Percentiles rank a stretch among this genome's conserved stretches.
These are phyloP conservation scores for Sebastiscus tertius DNA, from an alignment of 2,797 vertebrate species.

Conservation along the genomic window DNA sequence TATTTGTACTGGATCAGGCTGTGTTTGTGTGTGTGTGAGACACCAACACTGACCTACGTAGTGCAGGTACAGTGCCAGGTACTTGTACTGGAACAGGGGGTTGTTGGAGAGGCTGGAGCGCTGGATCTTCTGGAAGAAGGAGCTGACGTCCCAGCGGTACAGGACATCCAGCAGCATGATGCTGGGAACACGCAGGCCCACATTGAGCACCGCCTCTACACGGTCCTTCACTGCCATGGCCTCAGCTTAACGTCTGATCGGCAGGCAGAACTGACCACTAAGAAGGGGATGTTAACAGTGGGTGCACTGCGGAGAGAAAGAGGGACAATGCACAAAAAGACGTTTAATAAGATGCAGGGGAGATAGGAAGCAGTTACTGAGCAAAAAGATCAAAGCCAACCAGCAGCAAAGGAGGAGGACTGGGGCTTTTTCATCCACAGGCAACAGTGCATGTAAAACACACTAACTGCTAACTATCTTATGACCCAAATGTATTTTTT, in stretches of 20 bases:
- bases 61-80: constrained; percentile 98
- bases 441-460: neutral
- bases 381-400: neutral
- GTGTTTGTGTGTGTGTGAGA: neutral
- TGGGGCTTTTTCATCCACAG: neutral
- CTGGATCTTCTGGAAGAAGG: constrained; percentile 99
- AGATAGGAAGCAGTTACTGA: neutral
- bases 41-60: constrained; percentile 91
- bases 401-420: neutral
- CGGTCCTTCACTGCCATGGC: constrained; percentile 95
- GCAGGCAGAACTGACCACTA: constrained; percentile 71
- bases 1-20: neutral
- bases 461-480: neutral
- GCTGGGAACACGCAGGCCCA: constrained; percentile 96
- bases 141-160: constrained; percentile 98
- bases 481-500: neutral
- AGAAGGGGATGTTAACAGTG: constrained; percentile 44
- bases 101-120: constrained; percentile 97
- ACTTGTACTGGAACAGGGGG: constrained; percentile 98
- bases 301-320: constrained; percentile 38
- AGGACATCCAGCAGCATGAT: constrained; percentile 98
- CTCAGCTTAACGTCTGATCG: constrained; percentile 55
- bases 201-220: constrained; percentile 95
- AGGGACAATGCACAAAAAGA: neutral
- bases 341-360: neutral